These are phyloP conservation scores for Porites lutea DNA, from an alignment of 64 coral and sea anemone species.

Conservation along the genomic window DNA sequence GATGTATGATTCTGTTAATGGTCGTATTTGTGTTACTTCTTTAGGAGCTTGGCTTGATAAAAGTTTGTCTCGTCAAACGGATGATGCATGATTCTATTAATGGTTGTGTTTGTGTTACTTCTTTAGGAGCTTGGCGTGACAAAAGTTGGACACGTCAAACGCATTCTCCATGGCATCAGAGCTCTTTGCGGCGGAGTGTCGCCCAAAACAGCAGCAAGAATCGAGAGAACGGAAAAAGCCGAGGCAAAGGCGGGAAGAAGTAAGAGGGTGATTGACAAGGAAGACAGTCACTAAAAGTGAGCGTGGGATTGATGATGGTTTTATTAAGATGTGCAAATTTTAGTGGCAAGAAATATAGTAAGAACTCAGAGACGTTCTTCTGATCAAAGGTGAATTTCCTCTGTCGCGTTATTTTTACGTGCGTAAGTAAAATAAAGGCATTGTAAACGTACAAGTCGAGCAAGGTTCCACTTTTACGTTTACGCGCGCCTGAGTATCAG, in stretches of 20 bases:
- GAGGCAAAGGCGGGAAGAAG: slow-evolving; percentile 76
- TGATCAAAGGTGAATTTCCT: too few species aligned
- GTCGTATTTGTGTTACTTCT: not conserved
- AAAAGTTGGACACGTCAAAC: slow-evolving; percentile 89
- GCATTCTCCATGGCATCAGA: slow-evolving; percentile 84
- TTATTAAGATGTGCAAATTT: not conserved
- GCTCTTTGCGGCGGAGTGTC: slow-evolving; percentile 88
- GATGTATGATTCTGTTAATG: not conserved
- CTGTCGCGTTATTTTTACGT: too few species aligned
- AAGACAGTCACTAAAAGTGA: slow-evolving; percentile 75
- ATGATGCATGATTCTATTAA: not conserved
- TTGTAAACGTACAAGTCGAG: too few species aligned
- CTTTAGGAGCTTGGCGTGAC: slow-evolving; percentile 88
- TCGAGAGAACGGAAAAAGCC: slow-evolving; percentile 84
- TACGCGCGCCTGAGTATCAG: too few species aligned
- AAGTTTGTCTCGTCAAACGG: too few species aligned
- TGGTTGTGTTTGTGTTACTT: not conserved
- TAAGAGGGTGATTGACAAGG: slow-evolving; percentile 61
- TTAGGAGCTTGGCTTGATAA: slow-evolving; percentile 22
- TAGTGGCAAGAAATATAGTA: too few species aligned
- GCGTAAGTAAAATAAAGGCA: too few species aligned
- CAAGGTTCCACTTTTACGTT: too few species aligned
- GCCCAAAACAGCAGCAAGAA: slow-evolving; percentile 72
- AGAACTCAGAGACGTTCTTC: too few species aligned
- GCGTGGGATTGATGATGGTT: not conserved